Base-by-base conservation (phyloP, 1,140 invertebrate species). In the Caenorhabditis brenneri region DNA sequence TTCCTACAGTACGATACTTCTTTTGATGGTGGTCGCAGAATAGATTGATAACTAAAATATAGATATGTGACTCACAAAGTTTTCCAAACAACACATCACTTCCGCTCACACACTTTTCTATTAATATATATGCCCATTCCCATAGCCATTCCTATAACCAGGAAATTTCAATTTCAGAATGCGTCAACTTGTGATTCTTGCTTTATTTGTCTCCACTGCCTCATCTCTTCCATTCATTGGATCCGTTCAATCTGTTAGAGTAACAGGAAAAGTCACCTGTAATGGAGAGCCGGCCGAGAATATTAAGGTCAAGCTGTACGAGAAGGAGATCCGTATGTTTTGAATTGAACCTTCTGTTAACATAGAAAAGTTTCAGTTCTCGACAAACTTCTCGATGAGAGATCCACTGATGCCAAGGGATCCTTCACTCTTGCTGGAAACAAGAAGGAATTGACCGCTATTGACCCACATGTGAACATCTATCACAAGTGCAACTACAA, bases 381-480 rank as follows among this genome's bases (percentile, higher is more conserved):
- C 0, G 90, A 89, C 74, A 87, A 88, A 39, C 69, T 88, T 29
- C 86, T 89, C 84, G 90, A 87, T 42, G 85, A 91, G 46, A 84
- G 81, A 19, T 42, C 81, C 12, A 89, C 88, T 10, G 86, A 89
- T 79, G 69, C 31, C 16, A 79, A 91, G 33, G 88, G 88, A n/a
- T 33, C 65, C 1, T 89, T 89, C 86, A 55, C 80, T 24, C 29
- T 89, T 9, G 24, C 31, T 16, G 88, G 88, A 29, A 80, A 85
- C 36, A 90, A 89, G 42, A 89, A 65, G 24, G 88, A 91, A 60
- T 33, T 89, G 27, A 87, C 87, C 10, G 80, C 33, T 39, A 89
- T 89, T 46, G 89, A 90, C 33, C 88, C 88, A 0, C 89, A 89
- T 81, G 42, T 89, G 31, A 90, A 89, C 58, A 81, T 89, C 31